Base-by-base conservation (phyloP, 1,140 invertebrate species). In the Campoletis sonorensis region DNA sequence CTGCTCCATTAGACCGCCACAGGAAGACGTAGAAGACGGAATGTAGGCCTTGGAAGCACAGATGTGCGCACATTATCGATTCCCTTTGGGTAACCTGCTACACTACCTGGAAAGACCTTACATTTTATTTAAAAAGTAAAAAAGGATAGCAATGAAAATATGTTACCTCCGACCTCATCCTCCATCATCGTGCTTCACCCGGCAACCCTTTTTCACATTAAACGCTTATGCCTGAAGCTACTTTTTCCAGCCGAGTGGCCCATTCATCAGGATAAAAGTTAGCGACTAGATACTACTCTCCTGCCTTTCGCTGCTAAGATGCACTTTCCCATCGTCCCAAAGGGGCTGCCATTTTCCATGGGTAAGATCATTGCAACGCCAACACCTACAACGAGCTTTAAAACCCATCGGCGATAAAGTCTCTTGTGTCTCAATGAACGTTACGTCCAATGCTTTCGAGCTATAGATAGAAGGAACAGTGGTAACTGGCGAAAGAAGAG, bases 391-490 rank as follows among this genome's bases (percentile, higher is more conserved):
- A 77, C 49, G 51, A 77, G 51, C 73, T 61, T 77, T 77, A 64
- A 77, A 77, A 77, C 51, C 73, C 73, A 77, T 64, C 73, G 51
- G 54, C 51, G 18, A 77, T 77, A 77, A 61, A 77, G 54, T 77
- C 54, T 77, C 54, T 61, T 30, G 73, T 54, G 27, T 30, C 30
- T 64, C 30, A 18, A 16, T 40, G 73, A 77, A 40, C 73, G 73
- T 77, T 77, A 61, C 73, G 61, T 27, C 67, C 73, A n/a, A 54
- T 77, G 61, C 37, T 40, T 61, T n/a, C 30, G 27, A 77, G 30
- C 26, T 70, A 13, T 70, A 70, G 37, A 70, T 70, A 37, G 67
- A 33, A 18, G 67, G 61, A 67, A 67, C 13, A 30, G 61, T 67
- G 61, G 21, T 15, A 67, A 23, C 10, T 4, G 23, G 4, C 26